Evolutionary conservation across 2,888 invertebrate genomes (phyloP).

Genomic region (Drosophila recens): DNA sequence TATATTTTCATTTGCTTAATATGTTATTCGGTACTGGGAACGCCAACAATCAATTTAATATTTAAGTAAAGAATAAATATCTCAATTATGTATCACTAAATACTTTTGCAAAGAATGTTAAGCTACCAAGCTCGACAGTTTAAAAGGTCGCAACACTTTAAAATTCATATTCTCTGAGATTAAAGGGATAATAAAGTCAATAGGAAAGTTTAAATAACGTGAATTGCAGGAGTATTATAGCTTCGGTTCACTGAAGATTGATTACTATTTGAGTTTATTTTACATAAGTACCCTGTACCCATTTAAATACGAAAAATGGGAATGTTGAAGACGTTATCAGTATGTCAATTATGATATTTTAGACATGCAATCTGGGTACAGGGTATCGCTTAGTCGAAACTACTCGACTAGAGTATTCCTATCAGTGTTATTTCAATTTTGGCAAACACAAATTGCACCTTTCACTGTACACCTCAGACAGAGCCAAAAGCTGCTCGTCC

Average conservation of each 20-base stretch:
- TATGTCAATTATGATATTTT: background rate
- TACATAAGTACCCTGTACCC: conserved; percentile 17
- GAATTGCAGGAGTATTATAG: conserved; percentile 35
- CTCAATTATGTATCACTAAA: background rate
- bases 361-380: background rate
- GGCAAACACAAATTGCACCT: conserved; percentile 64
- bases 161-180: background rate
- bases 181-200: conserved; percentile 1
- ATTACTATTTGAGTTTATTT: conserved; percentile 23
- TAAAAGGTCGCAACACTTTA: background rate
- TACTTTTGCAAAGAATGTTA: conserved; percentile 3
- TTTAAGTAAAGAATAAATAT: background rate
- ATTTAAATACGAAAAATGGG: background rate
- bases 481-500: conserved; percentile 28
- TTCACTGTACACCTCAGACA: conserved; percentile 32
- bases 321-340: background rate
- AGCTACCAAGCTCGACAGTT: background rate
- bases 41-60: background rate
- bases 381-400: conserved; percentile 2
- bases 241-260: conserved; percentile 43
- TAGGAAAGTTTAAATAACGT: conserved; percentile 3
- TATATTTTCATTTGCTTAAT: background rate
- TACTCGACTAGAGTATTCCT: background rate
- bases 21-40: background rate
- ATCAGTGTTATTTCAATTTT: conserved; percentile 34